Evolutionary conservation across 2,888 invertebrate genomes (phyloP).

Genomic region (Acleris holmiana): DNA sequence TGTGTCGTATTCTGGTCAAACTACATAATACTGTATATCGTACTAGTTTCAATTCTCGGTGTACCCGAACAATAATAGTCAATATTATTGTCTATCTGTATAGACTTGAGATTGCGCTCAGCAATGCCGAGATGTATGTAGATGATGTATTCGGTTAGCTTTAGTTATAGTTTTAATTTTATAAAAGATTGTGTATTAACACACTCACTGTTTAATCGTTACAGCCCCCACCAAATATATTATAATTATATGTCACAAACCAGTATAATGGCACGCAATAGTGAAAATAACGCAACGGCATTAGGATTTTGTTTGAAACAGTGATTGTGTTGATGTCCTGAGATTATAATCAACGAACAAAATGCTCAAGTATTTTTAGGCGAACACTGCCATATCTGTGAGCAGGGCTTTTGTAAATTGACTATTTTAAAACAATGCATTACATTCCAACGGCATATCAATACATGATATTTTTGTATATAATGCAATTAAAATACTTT

Average conservation of each 20-base stretch:
- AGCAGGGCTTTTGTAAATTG: slow-evolving; percentile 56
- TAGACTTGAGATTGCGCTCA: slow-evolving; percentile 29
- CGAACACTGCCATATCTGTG: slow-evolving; percentile 72
- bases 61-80: slow-evolving; percentile 54
- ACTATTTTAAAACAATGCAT: slow-evolving; percentile 41
- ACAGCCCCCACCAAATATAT: slow-evolving; percentile 75
- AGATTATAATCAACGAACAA: slow-evolving; percentile 68
- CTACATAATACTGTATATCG: slow-evolving; percentile 73
- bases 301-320: slow-evolving; percentile 58
- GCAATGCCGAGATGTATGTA: slow-evolving; percentile 49
- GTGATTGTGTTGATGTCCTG: slow-evolving; percentile 82
- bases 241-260: slow-evolving; percentile 58
- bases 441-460: slow-evolving; percentile 52
- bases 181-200: slow-evolving; percentile 76
- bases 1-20: slow-evolving; percentile 83
- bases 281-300: slow-evolving; percentile 36
- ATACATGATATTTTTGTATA: slow-evolving; percentile 62
- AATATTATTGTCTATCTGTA: slow-evolving; percentile 50
- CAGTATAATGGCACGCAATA: slow-evolving; percentile 36
- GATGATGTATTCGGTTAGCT: slow-evolving; percentile 76
- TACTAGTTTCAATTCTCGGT: slow-evolving; percentile 74
- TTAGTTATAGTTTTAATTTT: slow-evolving; percentile 60
- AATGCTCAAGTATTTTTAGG: slow-evolving; percentile 82
- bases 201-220: slow-evolving; percentile 80
- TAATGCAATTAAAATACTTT: slow-evolving; percentile 57